phyloP scores from a whole-genome alignment of 1,140 invertebrate species.

The Sweltsa coloradensis region DNA sequence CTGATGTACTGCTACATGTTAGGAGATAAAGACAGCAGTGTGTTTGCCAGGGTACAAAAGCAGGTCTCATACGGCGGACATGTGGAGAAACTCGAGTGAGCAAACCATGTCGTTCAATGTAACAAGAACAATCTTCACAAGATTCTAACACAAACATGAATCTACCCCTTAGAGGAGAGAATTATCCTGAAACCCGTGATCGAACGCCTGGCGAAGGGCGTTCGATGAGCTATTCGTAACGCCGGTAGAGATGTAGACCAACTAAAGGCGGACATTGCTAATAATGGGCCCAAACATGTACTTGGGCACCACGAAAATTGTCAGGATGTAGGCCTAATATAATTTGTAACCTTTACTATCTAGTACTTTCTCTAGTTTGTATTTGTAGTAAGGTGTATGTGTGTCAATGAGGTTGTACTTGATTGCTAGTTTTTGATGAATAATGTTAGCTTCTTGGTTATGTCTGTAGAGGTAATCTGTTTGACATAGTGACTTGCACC shows the following conservation, averaged over 20 bases:
- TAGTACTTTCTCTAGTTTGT: too few species aligned
- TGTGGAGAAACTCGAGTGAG: neutral
- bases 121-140: neutral
- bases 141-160: too few species aligned
- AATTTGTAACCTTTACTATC: too few species aligned
- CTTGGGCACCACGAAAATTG: too few species aligned
- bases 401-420: too few species aligned
- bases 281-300: neutral
- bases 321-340: too few species aligned
- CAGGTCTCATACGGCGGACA: neutral
- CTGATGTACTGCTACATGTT: neutral
- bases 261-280: neutral
- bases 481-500: too few species aligned
- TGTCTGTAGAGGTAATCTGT: too few species aligned
- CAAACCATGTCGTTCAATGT: neutral
- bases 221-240: neutral
- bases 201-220: constrained; percentile 1
- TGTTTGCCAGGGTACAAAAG: neutral
- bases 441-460: too few species aligned
- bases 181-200: neutral
- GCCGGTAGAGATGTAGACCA: too few species aligned
- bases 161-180: neutral
- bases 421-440: too few species aligned
- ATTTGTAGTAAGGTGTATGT: too few species aligned
- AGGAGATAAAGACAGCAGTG: neutral